These are phyloP conservation scores for Centropyge bicolor DNA, from an alignment of 2,797 vertebrate species.

Conservation along the genomic window DNA sequence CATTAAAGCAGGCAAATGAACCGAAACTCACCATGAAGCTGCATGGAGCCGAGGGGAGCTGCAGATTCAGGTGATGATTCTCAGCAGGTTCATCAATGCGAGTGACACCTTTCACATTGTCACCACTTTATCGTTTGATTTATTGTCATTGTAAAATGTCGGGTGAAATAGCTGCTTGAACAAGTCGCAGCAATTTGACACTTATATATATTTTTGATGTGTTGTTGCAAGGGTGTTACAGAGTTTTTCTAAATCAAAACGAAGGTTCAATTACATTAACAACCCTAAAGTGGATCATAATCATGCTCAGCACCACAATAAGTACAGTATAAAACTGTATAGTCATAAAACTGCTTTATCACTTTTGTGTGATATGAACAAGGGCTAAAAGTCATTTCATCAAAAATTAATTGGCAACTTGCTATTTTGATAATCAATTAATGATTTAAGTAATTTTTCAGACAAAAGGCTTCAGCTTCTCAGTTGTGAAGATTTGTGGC, in stretches of 20 bases:
- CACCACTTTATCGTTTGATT: no score
- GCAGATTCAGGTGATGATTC: background rate
- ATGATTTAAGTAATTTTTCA: no score
- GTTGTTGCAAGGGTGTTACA: no score
- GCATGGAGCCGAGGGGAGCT: no score
- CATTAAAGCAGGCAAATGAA: constrained; percentile 35
- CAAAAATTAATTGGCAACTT: background rate
- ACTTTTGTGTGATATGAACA: background rate
- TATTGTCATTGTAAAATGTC: no score
- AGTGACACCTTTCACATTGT: no score
- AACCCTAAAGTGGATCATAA: no score
- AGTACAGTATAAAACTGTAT: background rate
- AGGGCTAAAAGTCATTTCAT: background rate
- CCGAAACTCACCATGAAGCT: background rate
- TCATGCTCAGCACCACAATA: background rate
- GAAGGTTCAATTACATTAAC: background rate
- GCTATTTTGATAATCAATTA: background rate
- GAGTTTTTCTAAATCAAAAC: no score
- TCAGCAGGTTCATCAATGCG: no score
- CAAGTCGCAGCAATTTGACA: no score
- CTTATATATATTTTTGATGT: no score
- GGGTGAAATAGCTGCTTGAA: no score
- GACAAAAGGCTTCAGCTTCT: background rate
- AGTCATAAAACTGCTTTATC: background rate
- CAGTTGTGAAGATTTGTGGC: background rate